Conservation (phyloP, 2,797 vertebrate genomes). For the Rhinoraja longicauda region DNA sequence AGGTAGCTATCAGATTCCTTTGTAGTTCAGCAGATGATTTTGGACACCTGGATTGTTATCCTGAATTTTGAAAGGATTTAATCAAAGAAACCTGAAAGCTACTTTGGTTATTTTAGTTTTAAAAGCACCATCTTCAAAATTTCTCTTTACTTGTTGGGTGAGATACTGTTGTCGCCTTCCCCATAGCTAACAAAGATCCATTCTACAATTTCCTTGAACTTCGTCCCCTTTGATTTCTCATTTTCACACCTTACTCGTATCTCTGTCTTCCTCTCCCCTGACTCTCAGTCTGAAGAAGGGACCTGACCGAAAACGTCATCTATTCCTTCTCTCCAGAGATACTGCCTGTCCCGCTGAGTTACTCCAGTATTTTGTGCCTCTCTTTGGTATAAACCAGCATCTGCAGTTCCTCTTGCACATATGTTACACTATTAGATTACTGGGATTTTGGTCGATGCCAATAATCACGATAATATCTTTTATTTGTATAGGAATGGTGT, state of each 20-base stretch:
- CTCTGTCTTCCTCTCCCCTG: too few species aligned
- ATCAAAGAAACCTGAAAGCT: background rate
- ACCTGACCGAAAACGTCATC: too few species aligned
- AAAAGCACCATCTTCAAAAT: background rate
- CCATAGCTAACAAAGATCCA: too few species aligned
- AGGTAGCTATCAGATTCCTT: slow-evolving; percentile 56
- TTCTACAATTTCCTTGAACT: too few species aligned
- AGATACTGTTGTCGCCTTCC: background rate
- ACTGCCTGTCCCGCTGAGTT: too few species aligned
- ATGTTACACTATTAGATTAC: background rate
- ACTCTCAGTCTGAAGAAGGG: too few species aligned
- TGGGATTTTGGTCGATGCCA: slow-evolving; percentile 37
- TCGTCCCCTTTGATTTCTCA: too few species aligned
- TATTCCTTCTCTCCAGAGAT: too few species aligned
- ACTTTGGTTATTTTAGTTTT: background rate
- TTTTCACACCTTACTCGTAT: too few species aligned
- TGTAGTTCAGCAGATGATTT: background rate
- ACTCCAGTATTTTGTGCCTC: too few species aligned
- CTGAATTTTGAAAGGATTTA: background rate
- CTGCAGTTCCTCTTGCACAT: too few species aligned
- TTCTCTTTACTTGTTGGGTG: background rate
- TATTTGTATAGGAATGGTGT: slow-evolving; percentile 75
- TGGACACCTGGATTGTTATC: background rate
- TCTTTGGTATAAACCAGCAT: too few species aligned
- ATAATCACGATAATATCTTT: background rate